A percentile compares a stretch with the other conserved stretches of the same genome.
Conservation (phyloP, 1,140 invertebrate species). For the Drosophila hydei region DNA sequence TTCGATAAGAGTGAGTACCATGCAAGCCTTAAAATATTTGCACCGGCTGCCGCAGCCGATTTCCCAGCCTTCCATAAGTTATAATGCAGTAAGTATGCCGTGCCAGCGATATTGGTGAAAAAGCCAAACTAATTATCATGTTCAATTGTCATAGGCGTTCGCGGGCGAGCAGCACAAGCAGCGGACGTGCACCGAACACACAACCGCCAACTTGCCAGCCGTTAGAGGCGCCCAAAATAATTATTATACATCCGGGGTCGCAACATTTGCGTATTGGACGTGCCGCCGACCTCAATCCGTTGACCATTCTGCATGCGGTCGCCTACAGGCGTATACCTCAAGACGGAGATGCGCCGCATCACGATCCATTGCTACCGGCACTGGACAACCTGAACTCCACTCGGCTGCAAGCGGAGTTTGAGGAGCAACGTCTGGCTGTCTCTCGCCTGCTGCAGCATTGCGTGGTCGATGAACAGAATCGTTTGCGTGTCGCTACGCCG, state of each 20-base stretch:
- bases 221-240: constrained; percentile 88
- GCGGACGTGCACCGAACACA: constrained; percentile 43
- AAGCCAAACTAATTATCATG: not conserved
- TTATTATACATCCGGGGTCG: constrained; percentile 98
- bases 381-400: constrained; percentile 43
- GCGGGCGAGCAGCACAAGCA: constrained; percentile 72
- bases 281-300: constrained; percentile 94
- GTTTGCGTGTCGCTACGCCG: constrained; percentile 91
- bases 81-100: constrained; percentile 34
- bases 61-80: constrained; percentile 4
- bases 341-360: constrained; percentile 88
- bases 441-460: constrained; percentile 93
- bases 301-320: constrained; percentile 94
- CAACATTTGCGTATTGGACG: constrained; percentile 94
- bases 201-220: constrained; percentile 44
- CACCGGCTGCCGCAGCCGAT: constrained; percentile 17
- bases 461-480: constrained; percentile 90
- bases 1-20: constrained; percentile 9
- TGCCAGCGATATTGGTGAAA: not conserved
- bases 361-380: constrained; percentile 84
- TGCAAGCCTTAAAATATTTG: constrained; percentile 17
- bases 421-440: constrained; percentile 92
- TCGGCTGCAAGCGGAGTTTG: constrained; percentile 87
- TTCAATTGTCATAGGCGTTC: constrained; percentile 46
- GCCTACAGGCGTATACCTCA: constrained; percentile 86